phyloP scores from a whole-genome alignment of 2,797 vertebrate species.

The Dryobates pubescens region DNA sequence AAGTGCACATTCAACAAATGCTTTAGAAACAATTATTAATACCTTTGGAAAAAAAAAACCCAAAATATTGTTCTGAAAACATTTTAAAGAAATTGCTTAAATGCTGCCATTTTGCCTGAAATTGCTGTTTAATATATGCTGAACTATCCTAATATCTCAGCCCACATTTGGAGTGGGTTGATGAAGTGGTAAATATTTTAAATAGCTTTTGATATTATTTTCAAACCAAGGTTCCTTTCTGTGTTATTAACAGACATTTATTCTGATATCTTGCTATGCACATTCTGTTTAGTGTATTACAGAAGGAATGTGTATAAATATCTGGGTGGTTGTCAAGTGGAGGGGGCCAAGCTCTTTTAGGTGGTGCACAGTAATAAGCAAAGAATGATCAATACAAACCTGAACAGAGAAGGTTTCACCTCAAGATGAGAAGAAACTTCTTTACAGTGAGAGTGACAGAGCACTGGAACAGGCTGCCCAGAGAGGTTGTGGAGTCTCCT shows the following conservation, averaged over 20 bases:
- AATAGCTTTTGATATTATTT: neutral
- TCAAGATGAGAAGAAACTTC: too few species aligned
- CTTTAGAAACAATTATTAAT: neutral
- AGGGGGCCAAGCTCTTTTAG: too few species aligned
- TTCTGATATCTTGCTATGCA: neutral
- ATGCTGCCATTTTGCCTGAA: neutral
- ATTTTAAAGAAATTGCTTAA: neutral
- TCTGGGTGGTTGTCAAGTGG: too few species aligned
- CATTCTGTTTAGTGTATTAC: neutral
- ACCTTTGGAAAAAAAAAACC: neutral
- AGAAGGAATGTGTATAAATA: neutral
- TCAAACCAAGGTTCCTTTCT: neutral
- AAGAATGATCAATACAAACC: too few species aligned
- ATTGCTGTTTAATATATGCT: neutral
- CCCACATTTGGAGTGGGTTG: neutral
- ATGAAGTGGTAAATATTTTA: neutral
- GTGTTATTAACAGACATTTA: neutral
- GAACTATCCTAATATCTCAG: neutral
- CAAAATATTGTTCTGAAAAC: neutral
- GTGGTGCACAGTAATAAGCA: too few species aligned
- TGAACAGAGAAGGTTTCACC: too few species aligned
- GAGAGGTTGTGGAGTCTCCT: too few species aligned
- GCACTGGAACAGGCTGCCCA: too few species aligned
- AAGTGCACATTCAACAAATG: neutral
- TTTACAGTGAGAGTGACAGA: too few species aligned